Conservation (phyloP, 2,888 invertebrate species). For the Stegophylla sp. region DNA sequence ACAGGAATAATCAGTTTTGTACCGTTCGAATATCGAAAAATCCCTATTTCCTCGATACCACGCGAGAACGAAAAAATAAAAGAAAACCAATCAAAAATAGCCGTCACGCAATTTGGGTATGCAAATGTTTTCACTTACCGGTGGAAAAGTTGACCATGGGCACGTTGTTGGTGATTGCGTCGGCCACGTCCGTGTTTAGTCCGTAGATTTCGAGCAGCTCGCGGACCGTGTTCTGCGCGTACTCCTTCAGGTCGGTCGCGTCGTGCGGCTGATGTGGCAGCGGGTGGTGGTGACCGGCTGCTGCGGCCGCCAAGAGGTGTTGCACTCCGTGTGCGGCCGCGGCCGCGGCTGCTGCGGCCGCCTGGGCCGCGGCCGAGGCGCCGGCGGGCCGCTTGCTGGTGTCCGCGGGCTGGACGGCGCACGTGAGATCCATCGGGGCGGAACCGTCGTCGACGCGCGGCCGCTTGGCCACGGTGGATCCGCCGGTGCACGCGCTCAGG, state of each 20-base stretch:
- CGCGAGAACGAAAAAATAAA: neutral
- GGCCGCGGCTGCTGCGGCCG: conserved; percentile 10
- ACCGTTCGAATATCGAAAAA: no score
- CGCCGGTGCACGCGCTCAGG: conserved; percentile 67
- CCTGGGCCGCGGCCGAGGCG: neutral
- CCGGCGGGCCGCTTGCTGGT: conserved; percentile 58
- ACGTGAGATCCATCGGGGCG: conserved; percentile 69
- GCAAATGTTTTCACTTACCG: no score
- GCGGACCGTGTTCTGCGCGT: conserved; percentile 81
- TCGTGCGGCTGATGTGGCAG: conserved; percentile 55
- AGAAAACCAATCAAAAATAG: no score
- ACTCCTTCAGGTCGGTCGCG: conserved; percentile 73
- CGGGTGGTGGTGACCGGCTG: conserved; percentile 21
- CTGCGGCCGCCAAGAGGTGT: conserved; percentile 17
- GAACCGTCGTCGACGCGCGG: conserved; percentile 64
- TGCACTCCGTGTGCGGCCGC: conserved; percentile 26
- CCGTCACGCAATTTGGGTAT: no score
- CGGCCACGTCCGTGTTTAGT: conserved; percentile 73
- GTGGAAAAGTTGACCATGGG: conserved; percentile 75
- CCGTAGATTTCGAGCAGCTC: conserved; percentile 80
- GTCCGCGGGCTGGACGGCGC: conserved; percentile 64
- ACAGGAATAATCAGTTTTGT: no score
- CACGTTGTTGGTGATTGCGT: conserved; percentile 74
- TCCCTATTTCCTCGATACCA: no score
- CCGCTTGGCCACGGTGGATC: conserved; percentile 68